These are phyloP conservation scores for Sphaerophoria taeniata DNA, from an alignment of 2,888 invertebrate genomes.

Conservation along the genomic window DNA sequence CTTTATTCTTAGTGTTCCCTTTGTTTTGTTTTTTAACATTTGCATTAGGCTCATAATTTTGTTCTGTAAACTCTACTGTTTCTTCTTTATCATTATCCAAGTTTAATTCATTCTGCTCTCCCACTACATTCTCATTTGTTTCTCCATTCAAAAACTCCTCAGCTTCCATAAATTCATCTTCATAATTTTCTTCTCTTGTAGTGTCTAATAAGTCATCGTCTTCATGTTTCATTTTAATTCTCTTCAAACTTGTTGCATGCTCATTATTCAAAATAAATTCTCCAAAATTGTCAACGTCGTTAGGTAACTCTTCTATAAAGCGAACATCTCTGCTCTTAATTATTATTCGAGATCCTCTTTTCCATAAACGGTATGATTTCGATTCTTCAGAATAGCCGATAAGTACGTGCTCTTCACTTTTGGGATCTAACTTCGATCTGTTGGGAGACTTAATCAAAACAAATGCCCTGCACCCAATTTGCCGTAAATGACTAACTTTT, in stretches of 20 bases:
- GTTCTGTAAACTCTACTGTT: background rate
- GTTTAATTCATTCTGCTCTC: background rate
- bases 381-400: constrained; percentile 46
- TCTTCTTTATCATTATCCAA: background rate
- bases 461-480: constrained; percentile 51
- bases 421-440: constrained; percentile 37
- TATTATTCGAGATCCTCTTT: constrained; percentile 25
- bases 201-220: background rate
- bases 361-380: constrained; percentile 56
- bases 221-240: background rate
- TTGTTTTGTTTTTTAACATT: too few species aligned
- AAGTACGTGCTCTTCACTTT: constrained; percentile 40
- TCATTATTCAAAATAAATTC: background rate
- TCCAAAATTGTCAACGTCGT: background rate
- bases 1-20: background rate
- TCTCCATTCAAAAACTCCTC: background rate
- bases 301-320: constrained; percentile 12
- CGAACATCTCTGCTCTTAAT: constrained; percentile 51
- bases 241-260: background rate
- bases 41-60: too few species aligned
- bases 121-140: background rate
- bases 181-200: background rate
- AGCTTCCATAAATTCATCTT: constrained; percentile 8
- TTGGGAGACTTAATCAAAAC: constrained; percentile 39
- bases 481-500: constrained; percentile 44